These are phyloP conservation scores for Lutraria lutraria DNA, from an alignment of 2,888 invertebrate species.

Conservation along the genomic window DNA sequence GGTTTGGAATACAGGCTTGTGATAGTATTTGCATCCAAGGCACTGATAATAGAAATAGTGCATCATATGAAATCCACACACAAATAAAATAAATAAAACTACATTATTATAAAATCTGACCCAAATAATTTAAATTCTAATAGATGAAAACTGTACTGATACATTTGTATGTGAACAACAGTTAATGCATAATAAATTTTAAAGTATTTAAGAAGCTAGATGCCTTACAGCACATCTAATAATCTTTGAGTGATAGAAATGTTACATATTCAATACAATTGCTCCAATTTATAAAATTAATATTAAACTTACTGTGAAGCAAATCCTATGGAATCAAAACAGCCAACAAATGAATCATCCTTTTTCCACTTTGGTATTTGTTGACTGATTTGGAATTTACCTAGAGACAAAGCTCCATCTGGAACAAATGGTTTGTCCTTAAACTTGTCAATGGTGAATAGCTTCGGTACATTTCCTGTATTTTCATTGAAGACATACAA, in stretches of 20 bases:
- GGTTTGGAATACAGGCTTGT: slow-evolving; percentile 46
- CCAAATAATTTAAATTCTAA: too few relatives aligned
- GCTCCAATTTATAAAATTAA: background rate
- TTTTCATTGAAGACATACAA: slow-evolving; percentile 51
- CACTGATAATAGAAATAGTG: slow-evolving; percentile 27
- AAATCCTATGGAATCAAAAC: slow-evolving; percentile 57
- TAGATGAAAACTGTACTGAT: too few relatives aligned
- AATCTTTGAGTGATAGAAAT: too few relatives aligned
- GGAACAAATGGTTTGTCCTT: slow-evolving; percentile 42
- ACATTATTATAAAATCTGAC: too few relatives aligned
- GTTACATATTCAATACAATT: background rate
- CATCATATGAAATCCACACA: background rate
- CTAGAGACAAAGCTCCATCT: slow-evolving; percentile 56
- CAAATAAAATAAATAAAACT: too few relatives aligned
- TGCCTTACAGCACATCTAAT: too few relatives aligned
- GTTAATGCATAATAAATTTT: too few relatives aligned
- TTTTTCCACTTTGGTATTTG: slow-evolving; percentile 49
- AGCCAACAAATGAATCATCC: slow-evolving; percentile 57
- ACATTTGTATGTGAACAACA: too few relatives aligned
- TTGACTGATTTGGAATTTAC: slow-evolving; percentile 60
- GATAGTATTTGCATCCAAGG: slow-evolving; percentile 37
- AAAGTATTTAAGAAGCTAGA: too few relatives aligned
- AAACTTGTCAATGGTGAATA: slow-evolving; percentile 36
- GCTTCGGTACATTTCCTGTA: slow-evolving; percentile 2
- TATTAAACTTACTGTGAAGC: slow-evolving; percentile 49